These are phyloP conservation scores for Alitta virens DNA, from an alignment of 2,888 invertebrate species.

Conservation along the genomic window DNA sequence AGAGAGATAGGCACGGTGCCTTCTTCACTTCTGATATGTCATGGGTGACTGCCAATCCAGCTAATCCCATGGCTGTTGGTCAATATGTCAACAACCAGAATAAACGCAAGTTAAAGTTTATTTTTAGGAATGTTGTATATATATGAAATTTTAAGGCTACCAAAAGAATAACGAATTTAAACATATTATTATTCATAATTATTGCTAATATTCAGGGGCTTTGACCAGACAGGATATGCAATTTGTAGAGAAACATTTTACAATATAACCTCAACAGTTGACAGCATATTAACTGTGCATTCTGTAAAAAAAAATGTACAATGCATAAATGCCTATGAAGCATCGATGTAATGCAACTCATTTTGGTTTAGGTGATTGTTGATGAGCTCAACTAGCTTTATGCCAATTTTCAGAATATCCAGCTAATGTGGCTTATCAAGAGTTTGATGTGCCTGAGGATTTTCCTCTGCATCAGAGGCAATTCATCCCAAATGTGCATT, in stretches of 20 bases:
- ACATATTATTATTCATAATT: not conserved
- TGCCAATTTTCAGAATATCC: constrained; percentile 41
- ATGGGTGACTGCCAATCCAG: constrained; percentile 52
- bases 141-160: too few species aligned
- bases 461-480: constrained; percentile 50
- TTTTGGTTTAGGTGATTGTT: too few species aligned
- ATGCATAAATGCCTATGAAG: too few species aligned
- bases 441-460: constrained; percentile 51
- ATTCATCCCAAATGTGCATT: constrained; percentile 58
- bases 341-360: too few species aligned
- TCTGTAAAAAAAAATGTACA: too few species aligned
- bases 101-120: constrained; percentile 37
- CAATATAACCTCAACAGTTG: too few species aligned
- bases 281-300: too few species aligned
- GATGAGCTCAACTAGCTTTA: too few species aligned
- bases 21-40: constrained; percentile 51
- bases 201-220: too few species aligned
- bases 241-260: too few species aligned
- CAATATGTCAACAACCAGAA: constrained; percentile 61
- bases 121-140: not conserved
- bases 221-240: not conserved
- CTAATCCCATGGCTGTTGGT: constrained; percentile 59
- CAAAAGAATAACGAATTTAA: not conserved
- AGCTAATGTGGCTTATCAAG: constrained; percentile 61
- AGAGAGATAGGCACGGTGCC: constrained; percentile 54